Base-by-base conservation (phyloP, 2,888 invertebrate genomes). In the Pelosia muscerda region DNA sequence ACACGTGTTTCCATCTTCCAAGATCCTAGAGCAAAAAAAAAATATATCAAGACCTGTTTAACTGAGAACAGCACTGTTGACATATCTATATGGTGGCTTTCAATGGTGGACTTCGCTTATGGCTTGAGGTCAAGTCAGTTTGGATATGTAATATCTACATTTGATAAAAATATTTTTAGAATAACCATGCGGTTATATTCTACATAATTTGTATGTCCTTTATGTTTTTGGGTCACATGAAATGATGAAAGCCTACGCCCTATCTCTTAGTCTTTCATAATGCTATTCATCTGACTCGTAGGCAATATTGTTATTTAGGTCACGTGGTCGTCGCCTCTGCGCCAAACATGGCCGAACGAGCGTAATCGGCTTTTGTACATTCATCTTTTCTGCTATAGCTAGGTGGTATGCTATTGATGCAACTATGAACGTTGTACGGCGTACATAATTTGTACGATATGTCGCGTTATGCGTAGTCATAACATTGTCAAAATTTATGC, bases 261-360 rank as follows among this genome's bases (percentile, higher is more conserved):
- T 2, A n/a, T 49, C n/a, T 49, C 49, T 19, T 8, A 49, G n/a
- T 49, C n/a, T 49, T 49, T n/a, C 49, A 49, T 49, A 49, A 19
- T 49, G 49, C n/a, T n/a, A n/a, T n/a, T 49, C 49, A 49, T n/a
- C 49, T n/a, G 8, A 49, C 9, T 49, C 19, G 49, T 49, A 49
- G 49, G 49, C n/a, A 49, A 49, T 49, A 49, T 49, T 49, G 19
- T 49, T 49, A 49, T 49, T 49, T 49, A n/a, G 49, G 49, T 49
- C 49, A n/a, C 49, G 49, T 49, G 49, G 49, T n/a, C 49, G 42
- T 49, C 49, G 49, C 49, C n/a, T 49, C 49, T 49, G 49, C 49
- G 49, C 49, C 49, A 49, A 49, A 49, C 49, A 49, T 49, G 49
- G 49, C 49, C n/a, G 49, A 49, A 49, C 49, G n/a, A 49, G 49